Percentiles rank a stretch among this genome's conserved stretches.
Evolutionary conservation across 2,888 invertebrate genomes (phyloP).

Genomic region (Sylvicola cinctus): DNA sequence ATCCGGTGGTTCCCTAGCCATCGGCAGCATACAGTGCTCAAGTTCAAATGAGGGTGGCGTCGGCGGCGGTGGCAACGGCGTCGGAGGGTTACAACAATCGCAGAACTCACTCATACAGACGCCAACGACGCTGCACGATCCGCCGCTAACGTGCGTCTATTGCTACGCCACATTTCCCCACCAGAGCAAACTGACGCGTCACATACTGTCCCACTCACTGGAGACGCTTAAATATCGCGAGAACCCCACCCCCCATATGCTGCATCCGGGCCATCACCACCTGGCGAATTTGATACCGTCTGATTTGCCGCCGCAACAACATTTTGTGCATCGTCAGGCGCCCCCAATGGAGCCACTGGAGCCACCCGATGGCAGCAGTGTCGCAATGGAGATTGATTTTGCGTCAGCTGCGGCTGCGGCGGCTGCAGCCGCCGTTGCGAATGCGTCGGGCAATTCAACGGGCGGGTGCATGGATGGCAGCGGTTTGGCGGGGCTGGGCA

Average conservation of each 20-base stretch:
- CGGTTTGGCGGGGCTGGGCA: constrained; percentile 26
- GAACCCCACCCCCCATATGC: constrained; percentile 25
- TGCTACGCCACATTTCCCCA: constrained; percentile 76
- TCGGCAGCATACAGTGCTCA: too few species aligned
- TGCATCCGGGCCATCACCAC: constrained; percentile 44
- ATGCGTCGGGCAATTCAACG: constrained; percentile 20
- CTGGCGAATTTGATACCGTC: constrained; percentile 25
- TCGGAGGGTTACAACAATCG: too few species aligned
- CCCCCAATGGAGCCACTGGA: constrained; percentile 19
- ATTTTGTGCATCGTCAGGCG: constrained; percentile 22
- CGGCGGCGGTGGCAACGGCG: too few species aligned
- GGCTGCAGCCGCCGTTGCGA: constrained; percentile 27
- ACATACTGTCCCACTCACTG: constrained; percentile 72
- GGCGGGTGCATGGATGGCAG: constrained; percentile 19
- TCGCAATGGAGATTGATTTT: constrained; percentile 11
- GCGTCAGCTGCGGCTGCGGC: constrained; percentile 25
- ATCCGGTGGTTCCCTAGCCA: constrained; percentile 19
- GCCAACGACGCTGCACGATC: too few species aligned
- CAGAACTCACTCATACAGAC: too few species aligned
- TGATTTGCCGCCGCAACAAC: constrained; percentile 18
- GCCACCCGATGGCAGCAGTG: constrained; percentile 16
- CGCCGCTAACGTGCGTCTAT: constrained; percentile 47
- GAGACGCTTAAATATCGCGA: constrained; percentile 75
- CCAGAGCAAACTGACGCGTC: constrained; percentile 77
- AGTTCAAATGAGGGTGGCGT: too few species aligned